These are phyloP conservation scores for Aricia agestis DNA, from an alignment of 1,140 invertebrate genomes.

Conservation along the genomic window DNA sequence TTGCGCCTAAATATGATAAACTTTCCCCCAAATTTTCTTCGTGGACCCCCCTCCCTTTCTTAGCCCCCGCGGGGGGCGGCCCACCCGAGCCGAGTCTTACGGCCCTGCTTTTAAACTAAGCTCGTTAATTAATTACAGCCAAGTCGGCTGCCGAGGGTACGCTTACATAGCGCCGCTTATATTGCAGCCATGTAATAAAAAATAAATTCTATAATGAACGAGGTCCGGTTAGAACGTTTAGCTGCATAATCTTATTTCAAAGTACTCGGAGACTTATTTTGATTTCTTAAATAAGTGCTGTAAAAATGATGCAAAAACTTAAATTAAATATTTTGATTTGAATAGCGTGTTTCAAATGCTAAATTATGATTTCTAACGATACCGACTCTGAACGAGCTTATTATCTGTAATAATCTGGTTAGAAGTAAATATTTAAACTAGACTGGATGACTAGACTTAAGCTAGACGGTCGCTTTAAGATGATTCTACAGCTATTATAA, in stretches of 20 bases:
- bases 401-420: too few species aligned
- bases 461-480: too few species aligned
- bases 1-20: conserved; percentile 77
- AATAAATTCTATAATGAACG: conserved; percentile 13
- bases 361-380: neutral
- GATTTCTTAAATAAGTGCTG: neutral
- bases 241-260: conserved; percentile 9
- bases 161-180: conserved; percentile 66
- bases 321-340: neutral
- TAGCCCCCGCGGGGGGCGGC: conserved; percentile 44
- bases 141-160: conserved; percentile 67
- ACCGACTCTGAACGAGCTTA: too few species aligned
- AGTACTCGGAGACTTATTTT: neutral
- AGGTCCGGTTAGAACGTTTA: neutral
- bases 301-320: neutral
- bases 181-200: conserved; percentile 41
- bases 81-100: conserved; percentile 67
- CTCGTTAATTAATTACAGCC: conserved; percentile 76
- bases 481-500: too few species aligned
- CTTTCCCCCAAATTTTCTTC: conserved; percentile 73
- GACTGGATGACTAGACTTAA: too few species aligned
- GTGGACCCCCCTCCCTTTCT: conserved; percentile 53
- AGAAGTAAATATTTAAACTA: too few species aligned
- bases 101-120: conserved; percentile 76
- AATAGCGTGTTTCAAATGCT: neutral